Evolutionary conservation across 1,140 invertebrate genomes (phyloP).

Genomic region (Varroa destructor): DNA sequence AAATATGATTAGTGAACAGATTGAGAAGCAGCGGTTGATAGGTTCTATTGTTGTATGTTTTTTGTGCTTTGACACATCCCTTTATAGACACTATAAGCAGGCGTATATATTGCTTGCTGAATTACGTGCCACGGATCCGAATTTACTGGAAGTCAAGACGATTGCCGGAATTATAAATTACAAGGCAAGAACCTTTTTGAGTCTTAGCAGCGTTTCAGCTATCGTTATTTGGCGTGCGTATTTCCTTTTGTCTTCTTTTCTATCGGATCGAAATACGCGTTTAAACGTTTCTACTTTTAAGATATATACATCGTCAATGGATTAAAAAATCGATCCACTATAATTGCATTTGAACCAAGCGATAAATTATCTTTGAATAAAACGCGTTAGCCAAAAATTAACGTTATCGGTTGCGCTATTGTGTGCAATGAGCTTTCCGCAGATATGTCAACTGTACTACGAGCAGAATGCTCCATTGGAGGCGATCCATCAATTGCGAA

Average conservation of each 20-base stretch:
- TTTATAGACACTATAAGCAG: conserved; percentile 71
- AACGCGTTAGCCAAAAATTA: too few species aligned
- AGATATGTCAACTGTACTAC: conserved; percentile 69
- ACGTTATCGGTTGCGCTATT: too few species aligned
- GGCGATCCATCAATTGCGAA: conserved; percentile 79
- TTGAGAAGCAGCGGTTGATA: not conserved
- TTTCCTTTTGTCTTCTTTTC: not conserved
- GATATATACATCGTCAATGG: too few species aligned
- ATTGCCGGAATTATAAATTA: conserved; percentile 91
- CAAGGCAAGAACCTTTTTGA: conserved; percentile 50
- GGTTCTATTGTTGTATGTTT: not conserved
- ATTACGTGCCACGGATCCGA: conserved; percentile 69
- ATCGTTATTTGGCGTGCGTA: not conserved
- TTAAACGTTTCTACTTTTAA: conserved; percentile 23
- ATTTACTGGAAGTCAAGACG: conserved; percentile 80
- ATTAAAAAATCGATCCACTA: too few species aligned
- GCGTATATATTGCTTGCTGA: conserved; percentile 78
- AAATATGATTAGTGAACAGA: not conserved
- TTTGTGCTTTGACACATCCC: conserved; percentile 27
- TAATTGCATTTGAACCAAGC: too few species aligned
- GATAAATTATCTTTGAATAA: too few species aligned
- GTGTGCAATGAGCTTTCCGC: conserved; percentile 28
- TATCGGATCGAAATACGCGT: not conserved
- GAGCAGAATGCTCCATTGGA: conserved; percentile 72
- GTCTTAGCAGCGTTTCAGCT: not conserved